These are phyloP conservation scores for Prorops nasuta DNA, from an alignment of 1,140 invertebrate genomes.

Conservation along the genomic window DNA sequence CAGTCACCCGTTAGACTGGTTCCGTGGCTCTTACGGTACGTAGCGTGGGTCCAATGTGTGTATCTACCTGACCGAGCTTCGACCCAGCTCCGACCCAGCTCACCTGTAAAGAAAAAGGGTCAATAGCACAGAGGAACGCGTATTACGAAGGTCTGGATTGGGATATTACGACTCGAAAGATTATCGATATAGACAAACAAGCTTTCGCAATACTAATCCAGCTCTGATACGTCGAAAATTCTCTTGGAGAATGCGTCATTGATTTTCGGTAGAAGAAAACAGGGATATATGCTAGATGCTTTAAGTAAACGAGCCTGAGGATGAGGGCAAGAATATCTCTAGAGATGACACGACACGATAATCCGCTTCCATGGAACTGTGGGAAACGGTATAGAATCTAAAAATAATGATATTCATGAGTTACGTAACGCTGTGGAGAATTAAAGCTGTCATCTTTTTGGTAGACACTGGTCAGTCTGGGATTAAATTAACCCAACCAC, in stretches of 20 bases:
- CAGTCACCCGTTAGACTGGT: slow-evolving; percentile 30
- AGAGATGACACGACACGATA: slow-evolving; percentile 22
- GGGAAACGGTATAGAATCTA: slow-evolving; percentile 22
- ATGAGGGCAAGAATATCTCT: background rate
- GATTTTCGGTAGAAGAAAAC: too few species aligned
- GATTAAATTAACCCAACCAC: too few species aligned
- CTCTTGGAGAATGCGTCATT: too few species aligned
- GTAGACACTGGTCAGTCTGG: too few species aligned
- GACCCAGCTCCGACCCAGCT: slow-evolving; percentile 38
- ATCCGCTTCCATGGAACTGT: slow-evolving; percentile 12
- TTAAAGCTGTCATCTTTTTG: too few species aligned
- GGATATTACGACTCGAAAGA: slow-evolving; percentile 12
- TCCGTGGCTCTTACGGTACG: slow-evolving; percentile 30
- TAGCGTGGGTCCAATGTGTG: slow-evolving; percentile 38
- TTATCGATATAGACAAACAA: background rate
- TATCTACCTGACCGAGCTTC: slow-evolving; percentile 39
- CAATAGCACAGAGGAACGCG: slow-evolving; percentile 35
- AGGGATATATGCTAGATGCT: too few species aligned
- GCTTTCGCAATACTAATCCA: slow-evolving; percentile 18
- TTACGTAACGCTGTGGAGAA: too few species aligned
- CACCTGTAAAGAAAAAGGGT: slow-evolving; percentile 44
- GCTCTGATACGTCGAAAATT: too few species aligned
- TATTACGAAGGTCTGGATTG: slow-evolving; percentile 30
- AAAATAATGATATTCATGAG: slow-evolving; percentile 21
- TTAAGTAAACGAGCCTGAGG: too few species aligned